phyloP scores from a whole-genome alignment of 1,140 invertebrate genomes.

The Heterodera schachtii region DNA sequence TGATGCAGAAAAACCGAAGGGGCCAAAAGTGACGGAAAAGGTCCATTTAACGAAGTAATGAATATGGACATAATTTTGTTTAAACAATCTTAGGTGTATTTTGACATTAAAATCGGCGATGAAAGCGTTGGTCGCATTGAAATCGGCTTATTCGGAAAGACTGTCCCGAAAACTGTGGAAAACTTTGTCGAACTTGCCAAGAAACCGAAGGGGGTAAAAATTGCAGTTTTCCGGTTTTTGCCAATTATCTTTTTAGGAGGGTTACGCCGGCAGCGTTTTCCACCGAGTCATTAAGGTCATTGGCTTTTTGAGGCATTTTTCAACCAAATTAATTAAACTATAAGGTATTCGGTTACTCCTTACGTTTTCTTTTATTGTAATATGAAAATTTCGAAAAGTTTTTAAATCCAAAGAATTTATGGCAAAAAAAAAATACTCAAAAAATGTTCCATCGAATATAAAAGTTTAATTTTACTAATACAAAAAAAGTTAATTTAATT shows the following conservation, averaged over 20 bases:
- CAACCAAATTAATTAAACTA: no score
- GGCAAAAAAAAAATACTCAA: no score
- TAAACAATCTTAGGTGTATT: constrained; percentile 77
- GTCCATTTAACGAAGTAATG: constrained; percentile 31
- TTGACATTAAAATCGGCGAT: constrained; percentile 83
- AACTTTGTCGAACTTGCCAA: constrained; percentile 80
- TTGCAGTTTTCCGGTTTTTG: background rate
- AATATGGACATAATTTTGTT: background rate
- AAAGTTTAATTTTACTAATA: background rate
- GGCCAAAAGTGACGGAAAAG: constrained; percentile 66
- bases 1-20: constrained; percentile 63
- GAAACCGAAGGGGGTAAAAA: constrained; percentile 57
- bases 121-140: constrained; percentile 79
- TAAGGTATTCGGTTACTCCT: no score
- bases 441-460: no score
- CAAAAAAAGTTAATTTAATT: background rate
- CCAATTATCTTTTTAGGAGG: constrained; percentile 57
- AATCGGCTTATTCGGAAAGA: constrained; percentile 89
- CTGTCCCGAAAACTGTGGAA: constrained; percentile 84
- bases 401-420: no score
- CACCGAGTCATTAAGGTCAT: constrained; percentile 69
- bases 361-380: no score
- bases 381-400: no score
- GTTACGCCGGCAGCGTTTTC: constrained; percentile 66
- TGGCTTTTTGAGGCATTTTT: no score